phyloP scores from a whole-genome alignment of 2,888 invertebrate genomes.

The Scaptomyza polygonia region DNA sequence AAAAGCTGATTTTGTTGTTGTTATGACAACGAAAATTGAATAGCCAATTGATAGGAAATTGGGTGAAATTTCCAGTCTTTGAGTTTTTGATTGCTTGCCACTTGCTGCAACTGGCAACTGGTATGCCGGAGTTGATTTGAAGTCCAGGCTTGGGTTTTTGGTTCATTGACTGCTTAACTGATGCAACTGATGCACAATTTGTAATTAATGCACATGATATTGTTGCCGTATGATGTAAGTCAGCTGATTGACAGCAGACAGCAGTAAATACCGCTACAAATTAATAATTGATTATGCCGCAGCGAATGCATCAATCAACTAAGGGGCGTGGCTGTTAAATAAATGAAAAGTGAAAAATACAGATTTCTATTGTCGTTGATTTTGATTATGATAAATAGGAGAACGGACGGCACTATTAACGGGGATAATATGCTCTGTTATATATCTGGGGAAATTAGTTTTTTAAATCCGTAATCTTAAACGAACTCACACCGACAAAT shows the following conservation, averaged over 20 bases:
- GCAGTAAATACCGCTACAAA: slow-evolving; percentile 42
- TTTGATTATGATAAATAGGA: slow-evolving; percentile 19
- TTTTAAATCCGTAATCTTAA: slow-evolving; percentile 22
- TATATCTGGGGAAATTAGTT: slow-evolving; percentile 23
- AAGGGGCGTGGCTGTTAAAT: slow-evolving; percentile 62
- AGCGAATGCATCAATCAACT: slow-evolving; percentile 60
- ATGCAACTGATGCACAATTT: slow-evolving; percentile 60
- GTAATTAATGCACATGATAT: slow-evolving; percentile 73
- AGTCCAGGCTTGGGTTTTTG: slow-evolving; percentile 4
- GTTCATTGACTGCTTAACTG: slow-evolving; percentile 71
- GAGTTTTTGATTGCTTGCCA: slow-evolving; percentile 7
- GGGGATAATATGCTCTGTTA: neutral
- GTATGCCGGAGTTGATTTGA: slow-evolving; percentile 24
- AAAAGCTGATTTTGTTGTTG: slow-evolving; percentile 60
- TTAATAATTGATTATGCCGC: slow-evolving; percentile 70
- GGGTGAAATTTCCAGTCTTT: slow-evolving; percentile 61
- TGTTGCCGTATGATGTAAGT: slow-evolving; percentile 61
- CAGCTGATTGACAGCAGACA: slow-evolving; percentile 48
- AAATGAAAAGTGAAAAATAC: slow-evolving; percentile 65
- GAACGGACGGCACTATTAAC: slow-evolving; percentile 15
- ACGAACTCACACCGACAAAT: slow-evolving; percentile 35
- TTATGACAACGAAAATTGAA: slow-evolving; percentile 64
- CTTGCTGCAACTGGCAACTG: slow-evolving; percentile 7
- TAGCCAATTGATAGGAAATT: slow-evolving; percentile 71
- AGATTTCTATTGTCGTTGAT: slow-evolving; percentile 43